Percentiles rank a stretch among this genome's conserved stretches.
Conservation (phyloP, 2,888 invertebrate species). For the Ptilodon capucinus region DNA sequence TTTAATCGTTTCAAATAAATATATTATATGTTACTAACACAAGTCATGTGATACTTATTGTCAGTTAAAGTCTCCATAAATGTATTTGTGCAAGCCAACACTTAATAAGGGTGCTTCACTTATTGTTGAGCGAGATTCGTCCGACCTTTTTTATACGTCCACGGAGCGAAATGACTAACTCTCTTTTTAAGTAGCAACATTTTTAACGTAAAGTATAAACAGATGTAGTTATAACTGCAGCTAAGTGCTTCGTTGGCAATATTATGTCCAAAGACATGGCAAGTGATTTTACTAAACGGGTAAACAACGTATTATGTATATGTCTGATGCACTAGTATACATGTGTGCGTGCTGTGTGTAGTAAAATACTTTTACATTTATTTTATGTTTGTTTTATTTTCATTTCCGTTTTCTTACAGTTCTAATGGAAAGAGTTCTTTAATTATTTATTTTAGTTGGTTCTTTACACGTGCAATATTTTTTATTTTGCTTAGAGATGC, state of each 20-base stretch:
- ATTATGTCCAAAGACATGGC: slow-evolving; percentile 21
- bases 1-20: too few relatives aligned
- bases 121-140: too few relatives aligned
- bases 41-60: too few relatives aligned
- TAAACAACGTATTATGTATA: slow-evolving; percentile 60
- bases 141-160: too few relatives aligned
- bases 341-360: slow-evolving; percentile 48
- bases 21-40: too few relatives aligned
- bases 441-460: too few relatives aligned
- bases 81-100: too few relatives aligned
- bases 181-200: neutral
- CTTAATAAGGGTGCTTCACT: too few relatives aligned
- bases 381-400: slow-evolving; percentile 54
- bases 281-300: slow-evolving; percentile 38
- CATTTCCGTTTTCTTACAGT: slow-evolving; percentile 5
- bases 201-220: slow-evolving; percentile 4
- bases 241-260: slow-evolving; percentile 13
- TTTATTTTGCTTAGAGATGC: too few relatives aligned
- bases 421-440: neutral
- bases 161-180: neutral
- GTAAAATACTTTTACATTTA: slow-evolving; percentile 59
- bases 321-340: slow-evolving; percentile 37
- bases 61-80: too few relatives aligned
- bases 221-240: slow-evolving; percentile 11
- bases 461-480: too few relatives aligned